phyloP scores from a whole-genome alignment of 1,140 invertebrate genomes.

The Elymnias hypermnestra region DNA sequence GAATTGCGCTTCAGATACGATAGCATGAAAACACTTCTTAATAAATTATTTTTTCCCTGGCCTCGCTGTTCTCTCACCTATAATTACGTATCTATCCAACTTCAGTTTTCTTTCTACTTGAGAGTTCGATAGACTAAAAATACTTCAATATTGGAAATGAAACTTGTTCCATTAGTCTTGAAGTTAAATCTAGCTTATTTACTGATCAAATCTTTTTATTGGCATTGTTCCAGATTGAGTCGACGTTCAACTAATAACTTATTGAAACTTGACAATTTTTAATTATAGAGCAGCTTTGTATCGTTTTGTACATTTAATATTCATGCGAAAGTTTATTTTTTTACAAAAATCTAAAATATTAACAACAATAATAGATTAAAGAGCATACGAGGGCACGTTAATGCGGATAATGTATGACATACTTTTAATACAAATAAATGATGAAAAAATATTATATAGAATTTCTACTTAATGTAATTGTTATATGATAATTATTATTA shows the following conservation, averaged over 20 bases:
- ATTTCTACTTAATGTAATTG: too few species aligned
- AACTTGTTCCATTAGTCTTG: constrained; percentile 2
- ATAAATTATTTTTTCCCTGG: not conserved
- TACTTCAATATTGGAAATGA: constrained; percentile 10
- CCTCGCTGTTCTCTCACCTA: not conserved
- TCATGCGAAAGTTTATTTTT: too few species aligned
- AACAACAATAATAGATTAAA: too few species aligned
- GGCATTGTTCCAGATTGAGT: constrained; percentile 19
- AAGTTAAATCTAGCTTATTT: constrained; percentile 15
- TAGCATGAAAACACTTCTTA: too few species aligned
- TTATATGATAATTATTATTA: too few species aligned
- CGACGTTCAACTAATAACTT: constrained; percentile 15
- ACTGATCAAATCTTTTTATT: constrained; percentile 13
- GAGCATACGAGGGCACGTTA: too few species aligned
- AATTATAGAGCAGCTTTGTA: constrained; percentile 7
- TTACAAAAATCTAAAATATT: too few species aligned
- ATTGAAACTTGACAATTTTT: constrained; percentile 17
- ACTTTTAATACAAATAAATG: too few species aligned
- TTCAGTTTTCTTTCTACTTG: constrained; percentile 2
- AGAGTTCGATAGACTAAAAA: constrained; percentile 1
- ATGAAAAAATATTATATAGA: too few species aligned
- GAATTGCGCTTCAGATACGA: too few species aligned
- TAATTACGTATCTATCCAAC: constrained; percentile 1
- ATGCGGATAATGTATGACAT: too few species aligned
- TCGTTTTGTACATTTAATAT: not conserved